Evolutionary conservation across 2,888 invertebrate genomes (phyloP).

Genomic region (Celastrina argiolus): DNA sequence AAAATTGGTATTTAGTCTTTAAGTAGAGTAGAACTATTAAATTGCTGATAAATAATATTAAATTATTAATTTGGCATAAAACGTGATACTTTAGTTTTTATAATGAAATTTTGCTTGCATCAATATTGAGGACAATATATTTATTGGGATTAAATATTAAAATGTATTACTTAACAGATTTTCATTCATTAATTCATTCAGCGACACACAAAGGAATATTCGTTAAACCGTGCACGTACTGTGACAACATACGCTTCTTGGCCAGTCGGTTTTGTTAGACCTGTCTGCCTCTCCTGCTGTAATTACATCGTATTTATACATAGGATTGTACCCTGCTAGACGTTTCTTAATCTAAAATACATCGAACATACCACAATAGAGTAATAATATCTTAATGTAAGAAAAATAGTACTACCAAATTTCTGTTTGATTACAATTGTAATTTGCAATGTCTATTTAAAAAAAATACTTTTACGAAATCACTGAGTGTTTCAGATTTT

Average conservation of each 20-base stretch:
- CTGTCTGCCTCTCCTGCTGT: slow-evolving; percentile 64
- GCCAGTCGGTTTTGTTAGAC: slow-evolving; percentile 55
- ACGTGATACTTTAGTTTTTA: no score
- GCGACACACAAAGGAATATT: slow-evolving; percentile 39
- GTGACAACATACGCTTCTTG: slow-evolving; percentile 67
- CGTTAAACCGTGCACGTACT: slow-evolving; percentile 64
- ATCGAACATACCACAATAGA: not conserved
- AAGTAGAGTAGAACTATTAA: no score
- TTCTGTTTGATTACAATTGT: not conserved
- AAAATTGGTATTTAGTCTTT: no score
- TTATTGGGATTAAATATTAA: no score
- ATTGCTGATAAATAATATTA: no score
- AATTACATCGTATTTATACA: slow-evolving; percentile 39
- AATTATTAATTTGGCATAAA: no score
- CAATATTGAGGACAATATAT: no score
- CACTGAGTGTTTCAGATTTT: not conserved
- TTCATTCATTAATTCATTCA: slow-evolving; percentile 36
- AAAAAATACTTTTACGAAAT: not conserved
- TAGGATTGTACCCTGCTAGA: not conserved
- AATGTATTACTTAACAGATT: not conserved
- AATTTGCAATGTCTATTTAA: not conserved
- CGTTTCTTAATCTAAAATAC: not conserved
- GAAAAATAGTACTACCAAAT: not conserved
- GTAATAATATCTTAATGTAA: not conserved
- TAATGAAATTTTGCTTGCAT: no score